phyloP scores from a whole-genome alignment of 2,888 invertebrate genomes.

The Eurois occulta region DNA sequence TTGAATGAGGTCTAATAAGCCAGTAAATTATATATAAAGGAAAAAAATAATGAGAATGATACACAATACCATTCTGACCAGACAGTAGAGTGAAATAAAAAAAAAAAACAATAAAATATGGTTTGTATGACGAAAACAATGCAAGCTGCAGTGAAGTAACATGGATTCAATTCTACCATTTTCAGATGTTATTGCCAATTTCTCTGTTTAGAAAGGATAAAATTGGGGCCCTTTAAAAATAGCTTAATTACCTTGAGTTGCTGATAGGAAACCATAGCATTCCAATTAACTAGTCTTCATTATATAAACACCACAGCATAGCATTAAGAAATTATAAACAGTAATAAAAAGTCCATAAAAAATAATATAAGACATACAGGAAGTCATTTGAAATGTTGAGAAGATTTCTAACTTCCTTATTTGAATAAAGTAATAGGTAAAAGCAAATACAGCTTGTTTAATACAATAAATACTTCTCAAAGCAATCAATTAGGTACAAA shows the following conservation, averaged over 20 bases:
- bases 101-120: conserved; percentile 31
- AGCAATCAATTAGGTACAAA: not conserved
- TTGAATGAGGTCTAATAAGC: conserved; percentile 17
- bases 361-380: not conserved
- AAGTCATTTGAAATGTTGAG: not conserved
- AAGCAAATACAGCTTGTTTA: not conserved
- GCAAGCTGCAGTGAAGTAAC: not conserved
- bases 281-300: not conserved
- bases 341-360: not conserved
- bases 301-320: not conserved
- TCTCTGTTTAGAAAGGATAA: not conserved
- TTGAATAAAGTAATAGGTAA: conserved; percentile 2
- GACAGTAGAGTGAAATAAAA: conserved; percentile 35
- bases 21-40: conserved; percentile 14
- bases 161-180: conserved; percentile 1
- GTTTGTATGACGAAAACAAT: conserved; percentile 59
- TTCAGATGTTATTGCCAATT: not conserved
- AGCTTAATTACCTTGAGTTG: not conserved
- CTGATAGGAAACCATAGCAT: not conserved
- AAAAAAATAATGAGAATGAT: conserved; percentile 2
- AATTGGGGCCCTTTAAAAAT: not conserved
- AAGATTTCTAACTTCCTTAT: conserved; percentile 19
- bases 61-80: not conserved
- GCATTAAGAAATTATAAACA: not conserved
- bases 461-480: not conserved